Base-by-base conservation (phyloP, 2,888 invertebrate species). In the Epistrophe grossulariae region DNA sequence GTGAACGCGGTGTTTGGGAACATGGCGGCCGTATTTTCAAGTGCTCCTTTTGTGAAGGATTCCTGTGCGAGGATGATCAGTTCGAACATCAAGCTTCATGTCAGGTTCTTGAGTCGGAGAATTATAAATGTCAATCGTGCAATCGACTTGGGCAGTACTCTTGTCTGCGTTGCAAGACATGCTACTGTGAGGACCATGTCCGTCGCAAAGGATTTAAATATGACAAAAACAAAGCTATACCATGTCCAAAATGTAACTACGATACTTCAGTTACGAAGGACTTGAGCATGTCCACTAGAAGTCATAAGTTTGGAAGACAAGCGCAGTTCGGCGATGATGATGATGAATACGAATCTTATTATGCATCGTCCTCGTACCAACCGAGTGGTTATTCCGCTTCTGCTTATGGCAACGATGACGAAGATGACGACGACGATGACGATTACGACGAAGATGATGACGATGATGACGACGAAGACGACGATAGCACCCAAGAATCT, bases 131-230 rank as follows among this genome's bases (percentile, higher is more conserved):
- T 96, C 97, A 97, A 92, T 98, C 98, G 0, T 99, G 99, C 93
- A 99, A 99, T 94, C 96, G 97, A 84, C 94, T 98, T 87, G 98
- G 99, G 0, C 98, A 99, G 93, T 98, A 98, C 94, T 98, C 98
- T 5, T 99, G 99, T 92, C 94, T 99, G 90, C 95, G 97, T 90
- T 99, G 99, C 94, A 99, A 99, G 94, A 96, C 96, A 4, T 99
- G 98, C 93, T 99, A 97, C 93, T 99, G 99, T 93, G 98, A 98
- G 90, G 99, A 99, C 93, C 99, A 99, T 93, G 98, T 99, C 83
- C 95, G 96, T 77, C 95, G 99, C 85, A 97, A 97, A 93, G 97
- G 97, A 3, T 97, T 97, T 91, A 98, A 97, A 91, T 97, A 97
- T 91, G 96, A 96, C 17, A 97, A 97, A 91, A 96, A 96, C 90